A percentile compares a stretch with the other conserved stretches of the same genome.
These are phyloP conservation scores for Eremobia ochroleuca DNA, from an alignment of 2,888 invertebrate genomes.

Conservation along the genomic window DNA sequence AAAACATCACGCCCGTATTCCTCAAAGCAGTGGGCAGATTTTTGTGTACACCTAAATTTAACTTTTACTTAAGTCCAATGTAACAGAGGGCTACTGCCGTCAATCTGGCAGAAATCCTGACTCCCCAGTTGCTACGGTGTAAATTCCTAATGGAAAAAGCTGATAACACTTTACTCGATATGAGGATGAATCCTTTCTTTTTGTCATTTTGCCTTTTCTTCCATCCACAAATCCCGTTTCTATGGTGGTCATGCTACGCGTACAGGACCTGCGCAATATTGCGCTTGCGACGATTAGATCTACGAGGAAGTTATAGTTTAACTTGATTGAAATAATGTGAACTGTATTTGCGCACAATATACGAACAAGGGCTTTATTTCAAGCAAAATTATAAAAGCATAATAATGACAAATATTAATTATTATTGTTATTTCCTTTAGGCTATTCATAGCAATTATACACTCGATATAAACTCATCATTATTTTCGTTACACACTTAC, in stretches of 20 bases:
- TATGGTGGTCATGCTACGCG: background rate
- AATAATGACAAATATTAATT: background rate
- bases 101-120: background rate
- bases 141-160: background rate
- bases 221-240: too few relatives aligned
- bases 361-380: background rate
- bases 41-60: too few relatives aligned
- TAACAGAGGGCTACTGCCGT: background rate
- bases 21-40: background rate
- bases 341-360: constrained; percentile 6
- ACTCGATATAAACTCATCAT: background rate
- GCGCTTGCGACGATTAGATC: background rate
- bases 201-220: background rate
- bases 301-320: background rate
- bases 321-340: background rate
- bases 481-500: background rate
- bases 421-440: constrained; percentile 32
- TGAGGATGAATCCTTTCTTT: background rate
- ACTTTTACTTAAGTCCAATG: background rate
- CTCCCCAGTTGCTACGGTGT: background rate
- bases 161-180: background rate
- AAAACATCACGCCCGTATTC: background rate
- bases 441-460: constrained; percentile 41
- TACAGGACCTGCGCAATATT: background rate
- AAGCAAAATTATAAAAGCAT: background rate